phyloP scores from a whole-genome alignment of 2,113 vertebrate genomes.

The Myiopsitta monachus region DNA sequence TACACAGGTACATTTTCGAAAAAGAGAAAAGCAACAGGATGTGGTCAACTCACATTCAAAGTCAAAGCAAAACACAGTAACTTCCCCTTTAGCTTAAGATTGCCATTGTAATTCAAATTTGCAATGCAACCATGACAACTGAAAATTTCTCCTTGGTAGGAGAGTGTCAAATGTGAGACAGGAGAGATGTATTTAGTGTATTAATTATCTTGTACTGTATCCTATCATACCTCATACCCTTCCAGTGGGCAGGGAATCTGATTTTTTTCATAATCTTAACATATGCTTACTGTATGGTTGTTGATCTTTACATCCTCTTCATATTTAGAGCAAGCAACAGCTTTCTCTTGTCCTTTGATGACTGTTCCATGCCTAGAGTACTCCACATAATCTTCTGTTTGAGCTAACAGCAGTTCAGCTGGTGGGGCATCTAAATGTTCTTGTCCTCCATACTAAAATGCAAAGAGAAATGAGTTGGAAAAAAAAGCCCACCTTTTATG shows the following conservation, averaged over 20 bases:
- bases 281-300: conserved; percentile 87
- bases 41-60: background rate
- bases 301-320: conserved; percentile 93
- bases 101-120: background rate
- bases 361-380: conserved; percentile 96
- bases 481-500: accelerated
- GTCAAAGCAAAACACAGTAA: background rate
- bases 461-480: background rate
- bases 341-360: conserved; percentile 94
- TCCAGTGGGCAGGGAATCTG: background rate
- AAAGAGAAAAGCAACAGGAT: background rate
- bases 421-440: conserved; percentile 91
- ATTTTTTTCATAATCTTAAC: background rate
- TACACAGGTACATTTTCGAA: background rate
- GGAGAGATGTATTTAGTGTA: background rate
- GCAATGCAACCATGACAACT: background rate
- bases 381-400: conserved; percentile 96
- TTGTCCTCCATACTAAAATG: conserved; percentile 89
- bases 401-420: conserved; percentile 89
- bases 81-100: background rate
- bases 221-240: background rate
- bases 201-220: background rate
- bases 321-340: conserved; percentile 93
- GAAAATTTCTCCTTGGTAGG: background rate
- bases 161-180: background rate